Evolutionary conservation across 2,888 invertebrate species (phyloP).

Genomic region (Drosophila rubida): DNA sequence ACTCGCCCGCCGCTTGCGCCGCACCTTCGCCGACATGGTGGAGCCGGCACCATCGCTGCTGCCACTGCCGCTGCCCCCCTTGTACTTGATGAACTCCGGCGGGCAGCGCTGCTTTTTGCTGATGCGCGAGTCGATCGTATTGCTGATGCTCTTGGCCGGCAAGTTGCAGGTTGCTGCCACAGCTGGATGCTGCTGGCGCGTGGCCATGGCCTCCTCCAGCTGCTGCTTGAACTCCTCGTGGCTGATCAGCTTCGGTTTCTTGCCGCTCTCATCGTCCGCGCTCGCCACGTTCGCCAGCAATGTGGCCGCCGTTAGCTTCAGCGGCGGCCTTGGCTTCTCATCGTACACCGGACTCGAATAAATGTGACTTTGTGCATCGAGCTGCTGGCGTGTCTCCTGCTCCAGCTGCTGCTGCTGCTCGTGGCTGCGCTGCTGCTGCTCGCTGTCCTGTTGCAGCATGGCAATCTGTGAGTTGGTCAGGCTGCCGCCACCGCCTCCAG

Average conservation of each 20-base stretch:
- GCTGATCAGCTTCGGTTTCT: slow-evolving; percentile 78
- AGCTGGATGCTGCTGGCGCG: slow-evolving; percentile 35
- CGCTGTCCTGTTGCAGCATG: slow-evolving; percentile 67
- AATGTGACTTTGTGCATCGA: slow-evolving; percentile 83
- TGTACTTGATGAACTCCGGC: slow-evolving; percentile 82
- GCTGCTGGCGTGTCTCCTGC: slow-evolving; percentile 56
- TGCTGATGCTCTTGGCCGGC: slow-evolving; percentile 43
- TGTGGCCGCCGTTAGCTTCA: slow-evolving; percentile 72
- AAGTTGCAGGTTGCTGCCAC: not conserved
- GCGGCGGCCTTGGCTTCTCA: slow-evolving; percentile 70
- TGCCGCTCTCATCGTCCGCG: slow-evolving; percentile 27
- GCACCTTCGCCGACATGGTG: slow-evolving; percentile 58
- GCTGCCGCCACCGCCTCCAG: slow-evolving; percentile 56
- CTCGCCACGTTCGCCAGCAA: slow-evolving; percentile 53
- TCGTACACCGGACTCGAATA: slow-evolving; percentile 84
- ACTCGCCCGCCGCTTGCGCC: slow-evolving; percentile 57
- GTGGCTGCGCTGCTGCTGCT: slow-evolving; percentile 25
- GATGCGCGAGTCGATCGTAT: slow-evolving; percentile 81
- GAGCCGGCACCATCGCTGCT: slow-evolving; percentile 49
- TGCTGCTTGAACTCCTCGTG: slow-evolving; percentile 83
- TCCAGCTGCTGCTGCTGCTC: slow-evolving; percentile 35
- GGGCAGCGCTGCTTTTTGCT: slow-evolving; percentile 83
- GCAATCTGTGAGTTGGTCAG: slow-evolving; percentile 83
- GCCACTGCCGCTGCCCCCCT: slow-evolving; percentile 67
- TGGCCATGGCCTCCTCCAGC: slow-evolving; percentile 73